These are phyloP conservation scores for Carabus problematicus DNA, from an alignment of 2,888 invertebrate species.

Conservation along the genomic window DNA sequence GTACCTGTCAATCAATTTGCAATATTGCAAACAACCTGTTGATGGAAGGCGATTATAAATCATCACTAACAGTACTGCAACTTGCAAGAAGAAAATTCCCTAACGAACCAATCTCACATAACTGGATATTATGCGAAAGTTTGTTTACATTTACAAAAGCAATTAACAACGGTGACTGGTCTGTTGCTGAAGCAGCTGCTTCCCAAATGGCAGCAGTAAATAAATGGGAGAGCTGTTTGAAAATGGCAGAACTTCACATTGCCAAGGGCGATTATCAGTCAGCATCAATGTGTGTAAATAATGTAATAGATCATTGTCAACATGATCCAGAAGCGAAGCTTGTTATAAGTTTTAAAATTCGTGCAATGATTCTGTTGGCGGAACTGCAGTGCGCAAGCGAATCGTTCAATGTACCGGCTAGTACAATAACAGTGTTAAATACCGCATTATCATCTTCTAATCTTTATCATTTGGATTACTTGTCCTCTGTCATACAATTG, in stretches of 20 bases:
- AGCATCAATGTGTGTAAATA: slow-evolving; percentile 55
- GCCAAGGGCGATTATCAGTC: slow-evolving; percentile 57
- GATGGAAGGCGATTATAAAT: slow-evolving; percentile 64
- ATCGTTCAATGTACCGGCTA: slow-evolving; percentile 55
- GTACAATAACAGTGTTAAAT: slow-evolving; percentile 67
- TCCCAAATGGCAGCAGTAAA: slow-evolving; percentile 72
- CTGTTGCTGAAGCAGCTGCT: slow-evolving; percentile 73
- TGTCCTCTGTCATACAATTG: slow-evolving; percentile 75
- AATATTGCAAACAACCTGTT: slow-evolving; percentile 68
- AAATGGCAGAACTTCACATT: slow-evolving; percentile 57
- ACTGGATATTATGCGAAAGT: slow-evolving; percentile 75
- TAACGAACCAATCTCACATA: slow-evolving; percentile 65
- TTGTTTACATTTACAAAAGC: slow-evolving; percentile 62
- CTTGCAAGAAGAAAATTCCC: slow-evolving; percentile 72
- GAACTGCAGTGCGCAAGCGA: slow-evolving; percentile 66
- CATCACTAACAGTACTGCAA: slow-evolving; percentile 66
- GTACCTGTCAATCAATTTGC: slow-evolving; percentile 74
- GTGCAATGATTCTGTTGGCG: slow-evolving; percentile 74
- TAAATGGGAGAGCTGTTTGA: slow-evolving; percentile 70
- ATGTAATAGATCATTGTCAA: slow-evolving; percentile 62
- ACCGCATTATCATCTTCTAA: slow-evolving; percentile 78
- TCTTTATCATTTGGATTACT: slow-evolving; percentile 78
- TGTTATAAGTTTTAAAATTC: slow-evolving; percentile 65
- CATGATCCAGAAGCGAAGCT: slow-evolving; percentile 64
- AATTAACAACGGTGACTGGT: slow-evolving; percentile 68